Conservation (phyloP, 2,113 vertebrate genomes). For the Vulpes lagopus region DNA sequence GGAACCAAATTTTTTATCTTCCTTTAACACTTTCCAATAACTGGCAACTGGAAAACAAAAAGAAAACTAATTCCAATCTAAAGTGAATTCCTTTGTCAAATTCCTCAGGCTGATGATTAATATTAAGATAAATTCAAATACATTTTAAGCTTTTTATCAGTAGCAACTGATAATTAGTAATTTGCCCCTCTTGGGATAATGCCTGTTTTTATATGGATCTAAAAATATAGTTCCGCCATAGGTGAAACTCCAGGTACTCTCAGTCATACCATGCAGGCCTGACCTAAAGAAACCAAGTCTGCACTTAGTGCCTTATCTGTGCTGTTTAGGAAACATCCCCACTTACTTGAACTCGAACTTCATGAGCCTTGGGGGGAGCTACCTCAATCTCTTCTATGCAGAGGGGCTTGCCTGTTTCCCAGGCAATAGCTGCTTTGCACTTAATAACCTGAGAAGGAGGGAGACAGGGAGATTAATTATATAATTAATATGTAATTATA, state of each 20-base stretch:
- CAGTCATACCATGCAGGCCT: neutral
- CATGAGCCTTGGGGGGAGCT: conserved; percentile 83
- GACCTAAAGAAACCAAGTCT: neutral
- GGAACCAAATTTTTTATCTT: neutral
- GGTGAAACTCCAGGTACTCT: neutral
- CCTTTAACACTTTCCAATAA: conserved; percentile 15
- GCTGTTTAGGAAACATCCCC: neutral
- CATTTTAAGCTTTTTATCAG: neutral
- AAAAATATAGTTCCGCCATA: neutral
- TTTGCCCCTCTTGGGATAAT: neutral
- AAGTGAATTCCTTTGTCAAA: conserved; percentile 49
- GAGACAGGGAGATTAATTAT: neutral
- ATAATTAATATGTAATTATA: neutral
- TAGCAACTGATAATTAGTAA: neutral
- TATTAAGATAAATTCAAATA: neutral
- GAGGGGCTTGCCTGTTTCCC: conserved; percentile 82
- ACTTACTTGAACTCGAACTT: conserved; percentile 81
- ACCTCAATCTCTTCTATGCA: conserved; percentile 87
- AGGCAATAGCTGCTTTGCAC: conserved; percentile 89
- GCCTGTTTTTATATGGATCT: neutral
- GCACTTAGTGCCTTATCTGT: neutral
- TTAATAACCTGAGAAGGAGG: conserved; percentile 86
- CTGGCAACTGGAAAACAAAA: neutral
- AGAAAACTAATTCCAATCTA: conserved; percentile 29
- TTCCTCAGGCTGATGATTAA: conserved; percentile 17